Base-by-base conservation (phyloP, 2,888 invertebrate species). In the Plemyria rubiginata region DNA sequence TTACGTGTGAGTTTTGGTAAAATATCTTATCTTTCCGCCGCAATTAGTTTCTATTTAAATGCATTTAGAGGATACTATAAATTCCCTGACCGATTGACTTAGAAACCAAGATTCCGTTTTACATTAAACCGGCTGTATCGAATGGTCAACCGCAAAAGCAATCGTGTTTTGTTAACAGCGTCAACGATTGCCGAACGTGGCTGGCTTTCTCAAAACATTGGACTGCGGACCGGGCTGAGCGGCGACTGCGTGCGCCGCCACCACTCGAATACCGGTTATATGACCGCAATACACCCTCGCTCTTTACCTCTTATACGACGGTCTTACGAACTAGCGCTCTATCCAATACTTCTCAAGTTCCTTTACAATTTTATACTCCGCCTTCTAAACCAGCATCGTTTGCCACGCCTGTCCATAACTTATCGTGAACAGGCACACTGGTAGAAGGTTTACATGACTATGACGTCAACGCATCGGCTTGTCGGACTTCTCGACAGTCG, bases 391-490 rank as follows among this genome's bases (percentile, higher is more conserved):
- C 82, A 73, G 82, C 87, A 67, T 80, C 88, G 87, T 82, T 86
- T 70, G 62, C 58, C 49, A 60, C 62, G 56, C 41, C 50, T 38
- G 54, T 68, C 63, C 71, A 64, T 65, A 68, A 70, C 70, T 75
- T 77, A 74, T 74, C 74, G 74, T 70, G 70, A 73, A 71, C 73
- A 70, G 71, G 71, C 70, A 65, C 62, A 71, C 73, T 85, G 80
- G 87, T 89, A 81, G 77, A 80, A 84, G 86, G 82, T 85, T 80
- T 82, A 87, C 89, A 86, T 85, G 85, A 81, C 80, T 77, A 92
- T 92, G 92, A 92, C 92, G 92, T 92, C 92, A 92, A 90, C 91
- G 75, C 84, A 86, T 92, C 86, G 91, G 90, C 88, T 88, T 87
- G 91, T 86, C 87, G 86, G 88, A 85, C 87, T 90, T 86, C 89